phyloP scores from a whole-genome alignment of 2,797 vertebrate genomes.

The Leucoraja ocellata region DNA sequence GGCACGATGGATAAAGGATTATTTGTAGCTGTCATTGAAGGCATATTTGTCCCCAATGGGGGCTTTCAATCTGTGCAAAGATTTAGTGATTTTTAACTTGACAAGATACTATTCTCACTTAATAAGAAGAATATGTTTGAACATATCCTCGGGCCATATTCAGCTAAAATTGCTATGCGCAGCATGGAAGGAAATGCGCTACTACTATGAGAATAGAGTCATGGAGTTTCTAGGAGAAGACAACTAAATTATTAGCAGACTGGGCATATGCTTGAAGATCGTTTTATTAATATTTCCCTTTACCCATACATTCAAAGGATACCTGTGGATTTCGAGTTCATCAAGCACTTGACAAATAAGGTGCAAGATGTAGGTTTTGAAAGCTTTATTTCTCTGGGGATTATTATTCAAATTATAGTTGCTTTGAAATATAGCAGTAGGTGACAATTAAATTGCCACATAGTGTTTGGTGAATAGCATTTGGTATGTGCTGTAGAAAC shows the following conservation, averaged over 20 bases:
- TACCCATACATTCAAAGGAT: too few relatives aligned
- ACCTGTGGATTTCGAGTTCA: too few relatives aligned
- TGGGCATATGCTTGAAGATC: too few relatives aligned
- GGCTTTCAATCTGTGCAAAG: not conserved
- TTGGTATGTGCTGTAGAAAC: too few relatives aligned
- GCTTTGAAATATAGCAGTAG: too few relatives aligned
- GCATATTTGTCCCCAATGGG: not conserved
- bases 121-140: slow-evolving; percentile 1
- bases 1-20: not conserved
- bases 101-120: not conserved
- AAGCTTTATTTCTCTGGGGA: too few relatives aligned
- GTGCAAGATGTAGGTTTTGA: too few relatives aligned
- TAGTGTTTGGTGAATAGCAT: too few relatives aligned
- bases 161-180: slow-evolving; percentile 58
- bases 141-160: slow-evolving; percentile 52
- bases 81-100: not conserved
- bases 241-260: slow-evolving; percentile 49
- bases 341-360: too few relatives aligned
- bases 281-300: too few relatives aligned
- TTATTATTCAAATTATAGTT: too few relatives aligned
- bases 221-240: slow-evolving; percentile 58
- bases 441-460: too few relatives aligned
- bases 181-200: slow-evolving; percentile 48
- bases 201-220: slow-evolving; percentile 48
- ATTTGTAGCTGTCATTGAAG: not conserved